phyloP scores from a whole-genome alignment of 2,113 vertebrate genomes.

The Pao palembangensis region DNA sequence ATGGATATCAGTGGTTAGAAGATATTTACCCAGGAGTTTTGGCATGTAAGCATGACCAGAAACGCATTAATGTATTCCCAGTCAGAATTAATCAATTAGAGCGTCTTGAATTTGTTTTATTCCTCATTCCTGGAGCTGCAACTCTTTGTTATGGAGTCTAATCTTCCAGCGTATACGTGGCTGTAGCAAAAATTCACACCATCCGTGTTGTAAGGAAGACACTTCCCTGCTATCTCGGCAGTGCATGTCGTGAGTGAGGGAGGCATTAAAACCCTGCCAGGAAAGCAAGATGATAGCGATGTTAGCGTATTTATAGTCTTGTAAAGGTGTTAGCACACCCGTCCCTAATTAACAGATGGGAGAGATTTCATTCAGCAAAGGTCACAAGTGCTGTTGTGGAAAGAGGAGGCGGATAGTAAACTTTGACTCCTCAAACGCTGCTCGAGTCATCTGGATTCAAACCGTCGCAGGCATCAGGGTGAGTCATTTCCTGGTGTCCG shows the following conservation, averaged over 20 bases:
- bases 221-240: slow-evolving; percentile 24
- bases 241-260: slow-evolving; percentile 38
- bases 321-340: slow-evolving; percentile 42
- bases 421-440: not conserved
- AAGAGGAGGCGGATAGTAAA: not conserved
- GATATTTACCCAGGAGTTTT: not conserved
- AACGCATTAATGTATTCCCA: not conserved
- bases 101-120: not conserved
- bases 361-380: slow-evolving; percentile 24
- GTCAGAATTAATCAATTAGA: not conserved
- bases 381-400: slow-evolving; percentile 29
- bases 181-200: not conserved
- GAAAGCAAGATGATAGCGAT: slow-evolving; percentile 52
- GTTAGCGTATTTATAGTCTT: slow-evolving; percentile 44
- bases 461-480: slow-evolving; percentile 1
- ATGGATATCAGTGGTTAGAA: not conserved
- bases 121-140: not conserved
- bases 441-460: not conserved
- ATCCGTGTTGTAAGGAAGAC: slow-evolving; percentile 10
- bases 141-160: not conserved
- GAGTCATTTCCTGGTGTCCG: slow-evolving; percentile 16
- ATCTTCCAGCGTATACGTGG: slow-evolving; percentile 1
- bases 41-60: not conserved
- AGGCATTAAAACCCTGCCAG: slow-evolving; percentile 38
- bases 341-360: slow-evolving; percentile 62